Conservation (phyloP, 2,113 vertebrate species). For the Carassius auratus region DNA sequence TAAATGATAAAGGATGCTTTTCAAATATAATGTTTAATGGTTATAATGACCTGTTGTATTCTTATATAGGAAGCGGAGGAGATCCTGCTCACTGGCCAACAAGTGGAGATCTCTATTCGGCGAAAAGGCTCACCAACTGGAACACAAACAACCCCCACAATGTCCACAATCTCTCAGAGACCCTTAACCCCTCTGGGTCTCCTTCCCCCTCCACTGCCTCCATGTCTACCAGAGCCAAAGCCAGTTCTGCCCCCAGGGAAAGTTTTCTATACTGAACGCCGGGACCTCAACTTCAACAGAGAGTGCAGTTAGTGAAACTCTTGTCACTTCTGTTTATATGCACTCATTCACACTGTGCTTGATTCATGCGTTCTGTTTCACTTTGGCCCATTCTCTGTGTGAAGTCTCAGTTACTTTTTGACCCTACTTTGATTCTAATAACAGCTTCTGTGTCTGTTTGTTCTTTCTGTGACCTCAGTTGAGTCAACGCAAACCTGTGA, state of each 20-base stretch:
- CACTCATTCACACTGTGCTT: slow-evolving; percentile 17
- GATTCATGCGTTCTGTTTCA: neutral
- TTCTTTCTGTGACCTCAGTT: neutral
- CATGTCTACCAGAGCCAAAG: slow-evolving; percentile 15
- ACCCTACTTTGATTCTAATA: slow-evolving; percentile 5
- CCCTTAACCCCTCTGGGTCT: slow-evolving; percentile 50
- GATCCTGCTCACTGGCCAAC: slow-evolving; percentile 83
- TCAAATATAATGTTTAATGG: neutral
- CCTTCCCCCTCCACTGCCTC: slow-evolving; percentile 14
- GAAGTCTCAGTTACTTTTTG: neutral
- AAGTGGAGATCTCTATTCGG: slow-evolving; percentile 80
- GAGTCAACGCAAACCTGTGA: neutral
- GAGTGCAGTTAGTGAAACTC: slow-evolving; percentile 28
- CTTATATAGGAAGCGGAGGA: slow-evolving; percentile 87
- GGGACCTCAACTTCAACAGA: slow-evolving; percentile 35
- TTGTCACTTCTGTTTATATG: neutral
- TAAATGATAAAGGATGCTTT: neutral
- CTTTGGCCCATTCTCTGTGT: neutral
- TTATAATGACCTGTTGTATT: neutral
- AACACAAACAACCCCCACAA: slow-evolving; percentile 59
- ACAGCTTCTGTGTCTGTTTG: slow-evolving; percentile 17
- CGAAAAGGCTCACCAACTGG: slow-evolving; percentile 69
- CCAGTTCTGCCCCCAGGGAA: slow-evolving; percentile 32
- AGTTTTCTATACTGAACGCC: slow-evolving; percentile 28
- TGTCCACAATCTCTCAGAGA: slow-evolving; percentile 55